These are phyloP conservation scores for Ormyrus nitidulus DNA, from an alignment of 2,888 invertebrate genomes.

Conservation along the genomic window DNA sequence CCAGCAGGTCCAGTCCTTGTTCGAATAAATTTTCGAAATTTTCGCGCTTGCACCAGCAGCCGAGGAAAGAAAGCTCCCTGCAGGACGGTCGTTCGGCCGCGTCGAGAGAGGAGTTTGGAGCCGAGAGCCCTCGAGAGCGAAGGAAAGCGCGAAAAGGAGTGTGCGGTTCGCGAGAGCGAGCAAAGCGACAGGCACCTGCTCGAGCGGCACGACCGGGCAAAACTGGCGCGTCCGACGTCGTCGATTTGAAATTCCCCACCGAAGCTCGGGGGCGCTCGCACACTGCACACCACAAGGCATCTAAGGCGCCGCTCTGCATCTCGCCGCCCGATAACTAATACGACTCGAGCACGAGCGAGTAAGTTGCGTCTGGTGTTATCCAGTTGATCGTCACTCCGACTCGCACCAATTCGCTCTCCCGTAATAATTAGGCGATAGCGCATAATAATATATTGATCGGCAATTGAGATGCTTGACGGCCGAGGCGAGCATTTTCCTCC, in stretches of 20 bases:
- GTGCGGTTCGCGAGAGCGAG: neutral
- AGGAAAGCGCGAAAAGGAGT: neutral
- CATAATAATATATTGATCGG: too few species aligned
- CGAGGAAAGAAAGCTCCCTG: neutral
- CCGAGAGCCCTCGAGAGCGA: neutral
- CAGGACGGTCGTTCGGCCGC: too few species aligned
- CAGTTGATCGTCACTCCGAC: constrained; percentile 18
- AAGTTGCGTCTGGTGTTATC: constrained; percentile 40
- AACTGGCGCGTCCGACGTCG: constrained; percentile 16
- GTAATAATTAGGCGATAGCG: too few species aligned
- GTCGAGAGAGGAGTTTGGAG: too few species aligned
- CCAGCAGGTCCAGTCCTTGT: neutral
- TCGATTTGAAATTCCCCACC: constrained; percentile 44
- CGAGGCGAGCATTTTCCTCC: too few species aligned
- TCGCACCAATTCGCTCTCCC: too few species aligned
- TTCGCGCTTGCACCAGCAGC: constrained; percentile 25
- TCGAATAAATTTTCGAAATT: constrained; percentile 55
- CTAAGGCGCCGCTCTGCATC: too few species aligned
- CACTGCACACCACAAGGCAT: too few species aligned
- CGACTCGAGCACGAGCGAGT: neutral
- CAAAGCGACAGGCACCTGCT: constrained; percentile 1
- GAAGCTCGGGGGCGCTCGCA: neutral
- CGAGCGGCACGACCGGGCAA: constrained; percentile 9
- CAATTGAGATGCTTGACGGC: too few species aligned
- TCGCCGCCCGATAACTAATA: neutral